Evolutionary conservation across 2,113 vertebrate species (phyloP).

Genomic region (Nesogale talazaci): DNA sequence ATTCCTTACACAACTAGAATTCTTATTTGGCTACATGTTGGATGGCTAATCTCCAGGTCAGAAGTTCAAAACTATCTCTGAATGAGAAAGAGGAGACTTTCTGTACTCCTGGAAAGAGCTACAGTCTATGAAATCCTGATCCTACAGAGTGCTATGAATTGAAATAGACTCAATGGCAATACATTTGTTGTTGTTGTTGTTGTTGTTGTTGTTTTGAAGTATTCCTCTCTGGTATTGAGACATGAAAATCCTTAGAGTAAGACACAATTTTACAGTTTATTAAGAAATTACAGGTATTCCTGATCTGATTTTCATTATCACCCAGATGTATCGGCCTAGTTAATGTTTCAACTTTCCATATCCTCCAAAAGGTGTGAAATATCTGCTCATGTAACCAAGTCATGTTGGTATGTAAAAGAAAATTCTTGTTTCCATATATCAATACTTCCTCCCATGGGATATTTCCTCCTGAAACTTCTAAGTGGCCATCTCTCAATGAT

Average conservation of each 20-base stretch:
- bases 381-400: constrained; percentile 56
- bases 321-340: constrained; percentile 19
- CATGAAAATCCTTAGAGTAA: not conserved
- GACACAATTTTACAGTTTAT: not conserved
- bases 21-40: not conserved
- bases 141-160: too few relatives aligned
- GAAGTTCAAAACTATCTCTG: too few relatives aligned
- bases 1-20: not conserved
- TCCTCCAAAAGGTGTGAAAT: constrained; percentile 50
- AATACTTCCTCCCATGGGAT: constrained; percentile 61
- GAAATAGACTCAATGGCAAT: too few relatives aligned
- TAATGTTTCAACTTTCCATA: constrained; percentile 53
- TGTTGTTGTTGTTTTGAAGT: not conserved
- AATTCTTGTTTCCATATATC: constrained; percentile 56
- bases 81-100: too few relatives aligned
- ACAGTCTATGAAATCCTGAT: too few relatives aligned
- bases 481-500: constrained; percentile 68
- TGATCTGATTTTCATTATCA: constrained; percentile 13
- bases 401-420: not conserved
- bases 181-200: too few relatives aligned
- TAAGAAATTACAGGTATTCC: constrained; percentile 15
- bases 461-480: constrained; percentile 76
- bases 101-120: too few relatives aligned
- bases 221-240: not conserved
- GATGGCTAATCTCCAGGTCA: too few relatives aligned